Evolutionary conservation across 2,888 invertebrate genomes (phyloP).

Genomic region (Monopis laevigella): DNA sequence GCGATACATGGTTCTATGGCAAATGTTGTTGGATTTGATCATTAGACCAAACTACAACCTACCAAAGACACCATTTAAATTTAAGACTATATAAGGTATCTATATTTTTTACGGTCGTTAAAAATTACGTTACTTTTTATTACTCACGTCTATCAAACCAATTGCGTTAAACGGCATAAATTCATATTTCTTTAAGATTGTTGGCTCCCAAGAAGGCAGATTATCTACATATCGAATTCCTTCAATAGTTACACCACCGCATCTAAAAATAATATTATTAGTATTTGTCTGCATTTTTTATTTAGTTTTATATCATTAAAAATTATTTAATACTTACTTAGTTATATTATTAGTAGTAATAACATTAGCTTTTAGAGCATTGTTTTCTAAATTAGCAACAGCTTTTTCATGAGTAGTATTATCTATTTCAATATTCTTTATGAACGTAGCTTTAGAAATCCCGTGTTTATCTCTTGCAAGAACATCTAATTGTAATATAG

Average conservation of each 20-base stretch:
- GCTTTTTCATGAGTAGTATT: conserved; percentile 21
- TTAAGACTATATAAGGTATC: too few species aligned
- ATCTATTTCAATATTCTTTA: conserved; percentile 30
- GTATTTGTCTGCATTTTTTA: not conserved
- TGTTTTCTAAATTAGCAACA: conserved; percentile 15
- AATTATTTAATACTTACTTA: conserved; percentile 25
- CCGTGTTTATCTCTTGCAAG: conserved; percentile 68
- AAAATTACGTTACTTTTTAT: not conserved
- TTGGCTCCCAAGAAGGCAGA: not conserved
- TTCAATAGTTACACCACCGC: conserved; percentile 33
- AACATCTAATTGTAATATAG: conserved; percentile 80
- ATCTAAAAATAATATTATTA: conserved; percentile 24
- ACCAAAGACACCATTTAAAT: too few species aligned
- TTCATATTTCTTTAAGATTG: conserved; percentile 7
- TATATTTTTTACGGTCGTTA: too few species aligned
- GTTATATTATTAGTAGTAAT: conserved; percentile 22
- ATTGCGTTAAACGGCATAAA: conserved; percentile 11
- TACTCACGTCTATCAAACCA: conserved; percentile 11
- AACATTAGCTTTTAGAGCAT: conserved; percentile 13
- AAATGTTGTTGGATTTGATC: too few species aligned
- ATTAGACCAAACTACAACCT: too few species aligned
- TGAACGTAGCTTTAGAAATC: conserved; percentile 68
- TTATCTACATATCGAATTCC: conserved; percentile 23
- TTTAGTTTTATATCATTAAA: not conserved
- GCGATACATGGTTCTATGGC: too few species aligned